Conservation (phyloP, 2,797 vertebrate genomes). For the Malacoraja senta region DNA sequence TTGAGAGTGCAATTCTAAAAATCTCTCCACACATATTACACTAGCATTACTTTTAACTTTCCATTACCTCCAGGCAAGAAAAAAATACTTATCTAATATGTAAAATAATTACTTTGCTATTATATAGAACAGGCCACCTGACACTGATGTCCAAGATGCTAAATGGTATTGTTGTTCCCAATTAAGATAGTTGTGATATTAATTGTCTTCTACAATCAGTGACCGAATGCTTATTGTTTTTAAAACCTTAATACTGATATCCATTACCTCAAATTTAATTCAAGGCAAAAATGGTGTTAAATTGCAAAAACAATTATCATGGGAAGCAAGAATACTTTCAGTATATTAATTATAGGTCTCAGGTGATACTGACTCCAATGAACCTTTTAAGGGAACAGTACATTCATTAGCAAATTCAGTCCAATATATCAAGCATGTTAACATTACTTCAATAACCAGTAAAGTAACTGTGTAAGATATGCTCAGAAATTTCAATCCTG, state of each 20-base stretch:
- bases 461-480: neutral
- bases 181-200: neutral
- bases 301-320: neutral
- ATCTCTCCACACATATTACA: neutral
- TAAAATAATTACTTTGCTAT: too few species aligned
- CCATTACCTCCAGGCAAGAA: neutral
- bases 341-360: neutral
- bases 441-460: neutral
- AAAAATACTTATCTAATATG: neutral
- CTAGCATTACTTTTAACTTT: neutral
- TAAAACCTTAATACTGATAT: neutral
- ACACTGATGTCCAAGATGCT: neutral
- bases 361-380: neutral
- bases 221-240: neutral
- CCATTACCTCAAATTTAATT: neutral
- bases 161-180: neutral
- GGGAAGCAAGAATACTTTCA: neutral
- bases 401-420: slow-evolving; percentile 17
- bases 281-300: neutral
- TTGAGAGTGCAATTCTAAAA: neutral
- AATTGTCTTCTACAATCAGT: neutral
- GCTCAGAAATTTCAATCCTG: neutral
- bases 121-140: too few species aligned
- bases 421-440: neutral
- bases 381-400: slow-evolving; percentile 39